Conservation (phyloP, 1,140 invertebrate genomes). For the Pachyrhynchus sulphureomaculatus region DNA sequence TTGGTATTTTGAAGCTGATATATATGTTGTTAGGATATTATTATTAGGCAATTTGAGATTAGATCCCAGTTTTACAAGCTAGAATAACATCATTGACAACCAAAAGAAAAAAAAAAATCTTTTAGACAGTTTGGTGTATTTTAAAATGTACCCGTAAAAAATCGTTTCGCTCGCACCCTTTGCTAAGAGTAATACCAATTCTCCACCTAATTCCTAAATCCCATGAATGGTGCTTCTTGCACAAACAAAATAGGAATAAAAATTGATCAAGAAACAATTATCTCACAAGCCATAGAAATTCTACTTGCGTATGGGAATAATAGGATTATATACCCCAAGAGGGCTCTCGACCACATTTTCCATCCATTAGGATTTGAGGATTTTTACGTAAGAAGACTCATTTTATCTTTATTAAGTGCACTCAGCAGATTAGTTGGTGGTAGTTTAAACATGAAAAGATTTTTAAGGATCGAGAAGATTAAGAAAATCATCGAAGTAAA, state of each 20-base stretch:
- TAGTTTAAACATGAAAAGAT: slow-evolving; percentile 10
- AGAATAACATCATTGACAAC: no score
- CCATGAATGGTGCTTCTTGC: not conserved
- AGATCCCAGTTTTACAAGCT: no score
- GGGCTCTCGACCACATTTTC: slow-evolving; percentile 3
- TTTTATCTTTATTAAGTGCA: slow-evolving; percentile 12
- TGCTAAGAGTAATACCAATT: no score
- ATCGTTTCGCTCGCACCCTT: no score
- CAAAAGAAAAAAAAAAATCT: no score
- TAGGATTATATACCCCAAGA: not conserved
- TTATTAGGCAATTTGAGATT: no score
- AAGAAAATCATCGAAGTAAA: no score
- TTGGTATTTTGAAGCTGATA: no score
- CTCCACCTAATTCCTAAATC: not conserved
- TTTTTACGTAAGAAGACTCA: slow-evolving; percentile 6
- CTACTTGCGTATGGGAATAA: not conserved
- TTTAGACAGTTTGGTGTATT: no score
- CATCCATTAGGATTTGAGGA: slow-evolving; percentile 6
- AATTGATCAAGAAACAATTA: not conserved
- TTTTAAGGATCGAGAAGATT: not conserved
- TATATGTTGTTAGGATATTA: no score
- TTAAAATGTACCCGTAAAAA: no score
- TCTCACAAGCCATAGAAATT: no score
- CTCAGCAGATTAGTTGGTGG: slow-evolving; percentile 8
- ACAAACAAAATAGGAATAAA: not conserved